These are phyloP conservation scores for Drosophila affinis DNA, from an alignment of 2,888 invertebrate species.

Conservation along the genomic window DNA sequence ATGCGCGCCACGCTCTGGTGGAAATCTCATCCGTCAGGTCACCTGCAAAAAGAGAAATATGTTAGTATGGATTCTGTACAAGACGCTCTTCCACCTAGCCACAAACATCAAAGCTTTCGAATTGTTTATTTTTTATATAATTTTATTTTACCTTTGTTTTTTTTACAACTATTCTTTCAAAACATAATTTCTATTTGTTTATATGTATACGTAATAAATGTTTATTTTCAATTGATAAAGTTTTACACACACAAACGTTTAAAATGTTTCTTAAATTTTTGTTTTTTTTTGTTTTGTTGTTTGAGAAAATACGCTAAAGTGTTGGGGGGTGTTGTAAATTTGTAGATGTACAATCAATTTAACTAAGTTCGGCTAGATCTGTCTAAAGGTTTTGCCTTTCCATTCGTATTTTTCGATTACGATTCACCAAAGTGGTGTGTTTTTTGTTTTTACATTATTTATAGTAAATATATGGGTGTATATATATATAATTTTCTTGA, in stretches of 20 bases:
- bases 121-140: conserved; percentile 30
- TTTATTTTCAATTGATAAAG: conserved; percentile 61
- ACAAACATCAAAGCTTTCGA: conserved; percentile 7
- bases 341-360: conserved; percentile 60
- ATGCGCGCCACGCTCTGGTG: not conserved
- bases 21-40: conserved; percentile 44
- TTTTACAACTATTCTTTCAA: conserved; percentile 71
- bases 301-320: conserved; percentile 49
- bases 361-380: conserved; percentile 43
- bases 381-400: not conserved
- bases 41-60: conserved; percentile 77
- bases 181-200: conserved; percentile 70
- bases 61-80: conserved; percentile 63
- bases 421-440: conserved; percentile 4
- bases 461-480: conserved; percentile 26
- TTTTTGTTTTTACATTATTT: conserved; percentile 19
- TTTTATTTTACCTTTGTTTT: conserved; percentile 50
- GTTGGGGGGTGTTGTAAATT: conserved; percentile 7
- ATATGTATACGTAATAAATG: conserved; percentile 61
- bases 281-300: conserved; percentile 13
- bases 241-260: conserved; percentile 53
- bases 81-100: not conserved
- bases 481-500: conserved; percentile 47
- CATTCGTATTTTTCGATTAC: not conserved
- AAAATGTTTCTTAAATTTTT: conserved; percentile 21